Evolutionary conservation across 2,797 vertebrate genomes (phyloP).

Genomic region (Rhadinocentrus ornatus): DNA sequence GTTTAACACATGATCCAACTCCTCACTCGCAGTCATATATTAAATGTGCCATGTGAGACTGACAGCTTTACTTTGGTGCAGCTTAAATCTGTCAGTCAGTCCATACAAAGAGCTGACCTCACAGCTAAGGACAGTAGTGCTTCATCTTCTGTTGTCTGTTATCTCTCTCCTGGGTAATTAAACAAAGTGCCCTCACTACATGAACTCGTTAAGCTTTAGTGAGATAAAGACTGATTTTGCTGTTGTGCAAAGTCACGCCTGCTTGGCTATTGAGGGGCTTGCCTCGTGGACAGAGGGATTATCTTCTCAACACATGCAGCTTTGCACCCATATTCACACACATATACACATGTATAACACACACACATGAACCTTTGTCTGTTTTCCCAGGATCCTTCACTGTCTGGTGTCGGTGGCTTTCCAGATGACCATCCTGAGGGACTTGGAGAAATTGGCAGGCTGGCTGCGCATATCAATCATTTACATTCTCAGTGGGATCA

Average conservation of each 20-base stretch:
- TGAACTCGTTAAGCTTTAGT: slow-evolving; percentile 62
- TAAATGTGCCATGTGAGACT: background rate
- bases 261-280: slow-evolving; percentile 52
- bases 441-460: slow-evolving; percentile 96
- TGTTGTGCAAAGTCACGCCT: slow-evolving; percentile 49
- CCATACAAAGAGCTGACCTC: slow-evolving; percentile 49
- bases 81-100: slow-evolving; percentile 29
- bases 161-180: slow-evolving; percentile 74
- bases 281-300: slow-evolving; percentile 55
- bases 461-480: slow-evolving; percentile 99
- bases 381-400: slow-evolving; percentile 91
- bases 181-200: slow-evolving; percentile 72
- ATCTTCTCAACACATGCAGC: slow-evolving; percentile 56
- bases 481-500: slow-evolving; percentile 96
- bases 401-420: slow-evolving; percentile 96
- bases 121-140: slow-evolving; percentile 41
- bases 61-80: slow-evolving; percentile 4
- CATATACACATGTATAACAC: background rate
- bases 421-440: slow-evolving; percentile 98
- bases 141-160: slow-evolving; percentile 54
- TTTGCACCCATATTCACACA: slow-evolving; percentile 24
- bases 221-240: slow-evolving; percentile 58
- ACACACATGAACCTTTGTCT: slow-evolving; percentile 28
- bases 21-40: background rate
- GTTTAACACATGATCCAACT: slow-evolving; percentile 5